A percentile compares a stretch with the other conserved stretches of the same genome.
These are phyloP conservation scores for Ennomos quercinarius DNA, from an alignment of 2,888 invertebrate species.

Conservation along the genomic window DNA sequence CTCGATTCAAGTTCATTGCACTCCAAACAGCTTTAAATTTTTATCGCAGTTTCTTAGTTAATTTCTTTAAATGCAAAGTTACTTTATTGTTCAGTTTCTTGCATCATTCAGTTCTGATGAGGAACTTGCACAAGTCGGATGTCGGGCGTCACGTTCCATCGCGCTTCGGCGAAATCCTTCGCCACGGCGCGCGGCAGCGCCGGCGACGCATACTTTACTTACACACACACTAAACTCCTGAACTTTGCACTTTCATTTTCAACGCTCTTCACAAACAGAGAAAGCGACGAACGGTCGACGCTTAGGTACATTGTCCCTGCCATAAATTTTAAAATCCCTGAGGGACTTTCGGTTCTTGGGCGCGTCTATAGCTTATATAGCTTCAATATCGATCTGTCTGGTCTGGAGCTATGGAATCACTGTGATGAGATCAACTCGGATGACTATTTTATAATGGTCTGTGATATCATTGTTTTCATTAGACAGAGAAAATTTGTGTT, in stretches of 20 bases:
- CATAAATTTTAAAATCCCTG: conserved; percentile 33
- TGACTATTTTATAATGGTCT: conserved; percentile 19
- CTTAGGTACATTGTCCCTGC: conserved; percentile 29
- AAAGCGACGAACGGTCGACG: conserved; percentile 31
- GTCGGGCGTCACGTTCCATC: conserved; percentile 67
- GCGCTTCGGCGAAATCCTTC: conserved; percentile 67
- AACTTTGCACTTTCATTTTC: conserved; percentile 63
- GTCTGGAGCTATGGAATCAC: no score
- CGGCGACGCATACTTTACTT: conserved; percentile 33
- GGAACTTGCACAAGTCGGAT: conserved; percentile 69
- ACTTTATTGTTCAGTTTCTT: conserved; percentile 28
- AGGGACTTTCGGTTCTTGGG: conserved; percentile 26
- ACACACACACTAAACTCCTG: conserved; percentile 48
- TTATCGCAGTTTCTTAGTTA: conserved; percentile 1
- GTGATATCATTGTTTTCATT: conserved; percentile 25
- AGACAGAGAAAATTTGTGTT: conserved; percentile 12
- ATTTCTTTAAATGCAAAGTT: conserved; percentile 11
- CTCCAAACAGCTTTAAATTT: conserved; percentile 2
- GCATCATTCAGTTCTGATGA: conserved; percentile 49
- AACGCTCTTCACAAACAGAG: conserved; percentile 36
- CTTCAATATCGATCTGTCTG: conserved; percentile 26
- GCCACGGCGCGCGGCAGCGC: conserved; percentile 37
- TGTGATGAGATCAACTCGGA: conserved; percentile 15
- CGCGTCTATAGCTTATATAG: conserved; percentile 18
- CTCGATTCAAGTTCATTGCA: conserved; percentile 1